Conservation (phyloP, 2,888 invertebrate genomes). For the Mongoloraphidia duomilia region DNA sequence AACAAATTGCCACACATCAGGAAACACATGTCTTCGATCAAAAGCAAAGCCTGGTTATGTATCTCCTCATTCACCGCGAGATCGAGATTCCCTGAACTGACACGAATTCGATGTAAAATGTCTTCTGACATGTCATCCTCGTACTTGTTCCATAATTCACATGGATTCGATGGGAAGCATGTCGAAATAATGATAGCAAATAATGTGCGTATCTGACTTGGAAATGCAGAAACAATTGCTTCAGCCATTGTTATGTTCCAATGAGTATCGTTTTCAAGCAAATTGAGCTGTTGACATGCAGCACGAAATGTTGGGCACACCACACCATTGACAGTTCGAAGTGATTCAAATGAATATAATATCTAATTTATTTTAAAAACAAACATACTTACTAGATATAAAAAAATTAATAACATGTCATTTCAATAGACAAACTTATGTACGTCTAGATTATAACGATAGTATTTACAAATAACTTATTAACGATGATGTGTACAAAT, state of each 20-base stretch:
- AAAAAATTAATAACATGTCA: no score
- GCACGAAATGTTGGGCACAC: conserved; percentile 22
- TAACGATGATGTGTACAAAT: no score
- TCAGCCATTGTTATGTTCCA: conserved; percentile 15
- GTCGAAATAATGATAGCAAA: conserved; percentile 17
- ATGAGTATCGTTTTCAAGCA: conserved; percentile 16
- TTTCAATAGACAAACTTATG: no score
- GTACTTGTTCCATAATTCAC: conserved; percentile 13
- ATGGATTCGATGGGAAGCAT: conserved; percentile 15
- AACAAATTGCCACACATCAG: conserved; percentile 18
- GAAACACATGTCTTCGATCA: conserved; percentile 23
- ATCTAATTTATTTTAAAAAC: no score
- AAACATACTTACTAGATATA: no score
- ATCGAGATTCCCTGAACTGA: conserved; percentile 11
- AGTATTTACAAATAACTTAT: no score
- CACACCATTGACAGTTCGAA: conserved; percentile 24
- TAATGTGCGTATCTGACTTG: conserved; percentile 17
- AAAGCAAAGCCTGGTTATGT: conserved; percentile 17
- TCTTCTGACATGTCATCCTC: conserved; percentile 16
- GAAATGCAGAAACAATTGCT: conserved; percentile 12
- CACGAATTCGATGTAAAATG: conserved; percentile 13
- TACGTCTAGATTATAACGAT: no score
- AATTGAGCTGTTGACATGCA: conserved; percentile 17
- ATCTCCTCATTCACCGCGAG: conserved; percentile 15
- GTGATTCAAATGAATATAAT: conserved; percentile 19